Percentiles rank a stretch among this genome's conserved stretches.
Evolutionary conservation across 2,888 invertebrate genomes (phyloP).

Genomic region (Cataglyphis altisquamis): DNA sequence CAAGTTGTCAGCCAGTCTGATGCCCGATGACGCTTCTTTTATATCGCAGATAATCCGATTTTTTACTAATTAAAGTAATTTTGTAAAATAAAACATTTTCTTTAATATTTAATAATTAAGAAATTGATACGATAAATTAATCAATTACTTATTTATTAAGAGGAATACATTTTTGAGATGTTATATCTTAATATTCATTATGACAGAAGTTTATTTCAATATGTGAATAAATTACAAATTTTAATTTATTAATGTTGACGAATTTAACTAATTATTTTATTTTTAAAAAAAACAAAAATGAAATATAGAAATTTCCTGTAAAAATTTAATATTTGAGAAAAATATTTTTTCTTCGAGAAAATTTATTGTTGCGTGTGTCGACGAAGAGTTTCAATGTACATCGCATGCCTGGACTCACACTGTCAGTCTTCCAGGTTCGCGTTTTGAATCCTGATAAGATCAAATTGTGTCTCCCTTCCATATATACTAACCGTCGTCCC

Average conservation of each 20-base stretch:
- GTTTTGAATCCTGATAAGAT: constrained; percentile 41
- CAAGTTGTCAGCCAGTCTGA: constrained; percentile 20
- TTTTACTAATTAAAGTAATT: neutral
- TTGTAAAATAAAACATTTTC: neutral
- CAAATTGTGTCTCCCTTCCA: neutral
- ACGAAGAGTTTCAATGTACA: neutral
- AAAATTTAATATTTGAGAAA: neutral
- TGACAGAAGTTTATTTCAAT: neutral
- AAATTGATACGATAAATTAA: neutral
- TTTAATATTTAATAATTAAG: neutral
- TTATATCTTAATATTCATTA: neutral
- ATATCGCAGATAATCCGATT: constrained; percentile 21
- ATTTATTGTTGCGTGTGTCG: neutral
- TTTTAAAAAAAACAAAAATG: neutral
- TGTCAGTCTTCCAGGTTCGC: neutral
- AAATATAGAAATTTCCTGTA: neutral
- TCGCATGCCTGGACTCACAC: neutral
- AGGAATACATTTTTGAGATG: neutral
- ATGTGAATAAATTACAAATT: neutral
- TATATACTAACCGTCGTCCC: constrained; percentile 2
- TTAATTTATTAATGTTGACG: neutral
- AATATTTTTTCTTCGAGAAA: neutral
- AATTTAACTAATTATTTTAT: neutral
- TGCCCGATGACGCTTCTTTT: constrained; percentile 42
- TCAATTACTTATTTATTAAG: neutral